Evolutionary conservation across 1,140 invertebrate species (phyloP).

Genomic region (Tetramorium alpestre): DNA sequence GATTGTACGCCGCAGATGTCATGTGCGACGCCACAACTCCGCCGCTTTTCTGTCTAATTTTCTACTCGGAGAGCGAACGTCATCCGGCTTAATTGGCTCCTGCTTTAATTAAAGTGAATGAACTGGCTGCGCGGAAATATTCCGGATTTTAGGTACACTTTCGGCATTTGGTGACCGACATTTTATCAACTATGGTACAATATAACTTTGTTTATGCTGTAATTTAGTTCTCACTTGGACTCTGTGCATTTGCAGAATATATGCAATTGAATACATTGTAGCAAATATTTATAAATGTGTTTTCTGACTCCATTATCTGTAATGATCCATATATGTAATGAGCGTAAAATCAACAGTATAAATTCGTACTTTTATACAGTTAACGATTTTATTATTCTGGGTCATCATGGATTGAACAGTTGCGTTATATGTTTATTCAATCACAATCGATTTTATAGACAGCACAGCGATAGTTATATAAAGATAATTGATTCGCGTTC

Average conservation of each 20-base stretch:
- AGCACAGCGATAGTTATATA: not conserved
- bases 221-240: not conserved
- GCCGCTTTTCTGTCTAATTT: conserved; percentile 38
- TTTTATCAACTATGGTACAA: not conserved
- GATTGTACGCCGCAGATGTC: not conserved
- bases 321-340: not conserved
- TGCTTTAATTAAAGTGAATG: conserved; percentile 39
- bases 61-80: not conserved
- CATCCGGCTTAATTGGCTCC: conserved; percentile 35
- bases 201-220: conserved; percentile 13
- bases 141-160: not conserved
- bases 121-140: conserved; percentile 23
- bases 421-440: not conserved
- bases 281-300: conserved; percentile 20
- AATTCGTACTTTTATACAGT: not conserved
- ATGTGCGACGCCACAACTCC: not conserved
- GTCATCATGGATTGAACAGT: not conserved
- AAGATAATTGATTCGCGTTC: conserved; percentile 43
- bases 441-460: conserved; percentile 20
- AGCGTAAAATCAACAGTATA: not conserved
- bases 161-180: not conserved
- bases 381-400: not conserved
- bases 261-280: not conserved
- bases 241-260: not conserved
- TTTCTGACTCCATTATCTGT: not conserved